Percentiles rank a stretch among this genome's conserved stretches.
Evolutionary conservation across 2,797 vertebrate genomes (phyloP).

Genomic region (Pelochelys cantorii): DNA sequence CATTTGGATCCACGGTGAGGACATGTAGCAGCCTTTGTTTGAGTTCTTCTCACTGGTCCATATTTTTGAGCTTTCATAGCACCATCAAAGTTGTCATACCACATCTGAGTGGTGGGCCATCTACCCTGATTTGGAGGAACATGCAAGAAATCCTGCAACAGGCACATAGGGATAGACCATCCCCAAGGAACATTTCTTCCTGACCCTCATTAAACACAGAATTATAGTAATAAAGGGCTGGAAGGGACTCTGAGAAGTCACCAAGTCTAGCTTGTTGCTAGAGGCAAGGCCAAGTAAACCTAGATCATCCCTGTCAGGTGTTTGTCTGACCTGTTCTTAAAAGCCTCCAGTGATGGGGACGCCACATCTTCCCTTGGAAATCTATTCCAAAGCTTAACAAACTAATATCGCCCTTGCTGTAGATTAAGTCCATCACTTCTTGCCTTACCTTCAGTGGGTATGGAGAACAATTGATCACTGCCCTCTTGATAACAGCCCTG

Average conservation of each 20-base stretch:
- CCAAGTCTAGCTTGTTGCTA: background rate
- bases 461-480: background rate
- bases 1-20: background rate
- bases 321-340: background rate
- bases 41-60: background rate
- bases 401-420: background rate
- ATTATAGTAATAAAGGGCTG: background rate
- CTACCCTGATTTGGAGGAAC: background rate
- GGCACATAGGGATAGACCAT: background rate
- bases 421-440: background rate
- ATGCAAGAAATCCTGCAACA: background rate
- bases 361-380: background rate
- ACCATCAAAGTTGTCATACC: background rate
- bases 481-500: background rate
- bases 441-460: background rate
- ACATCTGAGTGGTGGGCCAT: background rate
- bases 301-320: background rate
- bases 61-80: background rate
- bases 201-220: background rate
- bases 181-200: background rate
- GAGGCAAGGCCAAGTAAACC: background rate
- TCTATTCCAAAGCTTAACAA: background rate
- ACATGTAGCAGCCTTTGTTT: background rate
- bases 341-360: background rate
- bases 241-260: background rate